Conservation (phyloP, 2,113 vertebrate species). For the Oxyruncus cristatus region DNA sequence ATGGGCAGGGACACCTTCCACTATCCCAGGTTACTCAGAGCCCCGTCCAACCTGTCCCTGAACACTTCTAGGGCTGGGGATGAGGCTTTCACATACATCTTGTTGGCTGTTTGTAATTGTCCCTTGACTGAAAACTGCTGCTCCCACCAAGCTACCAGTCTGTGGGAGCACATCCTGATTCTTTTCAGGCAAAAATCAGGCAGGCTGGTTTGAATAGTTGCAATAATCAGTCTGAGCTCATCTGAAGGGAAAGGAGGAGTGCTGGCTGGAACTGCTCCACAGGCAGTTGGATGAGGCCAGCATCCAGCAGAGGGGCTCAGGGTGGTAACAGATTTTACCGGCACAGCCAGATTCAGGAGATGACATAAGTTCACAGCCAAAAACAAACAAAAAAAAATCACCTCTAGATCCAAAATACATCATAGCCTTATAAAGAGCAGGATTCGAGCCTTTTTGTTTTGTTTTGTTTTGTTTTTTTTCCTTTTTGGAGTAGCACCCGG, state of each 20-base stretch:
- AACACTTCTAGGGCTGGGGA: background rate
- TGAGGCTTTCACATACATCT: background rate
- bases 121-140: background rate
- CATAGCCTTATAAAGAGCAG: background rate
- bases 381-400: background rate
- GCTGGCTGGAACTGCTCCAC: background rate
- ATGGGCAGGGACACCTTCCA: background rate
- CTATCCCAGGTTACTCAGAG: background rate
- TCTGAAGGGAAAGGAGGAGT: slow-evolving; percentile 10
- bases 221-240: background rate
- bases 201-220: background rate
- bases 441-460: background rate
- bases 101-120: background rate
- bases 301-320: slow-evolving; percentile 10
- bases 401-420: background rate
- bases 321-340: slow-evolving; percentile 13
- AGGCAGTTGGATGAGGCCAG: background rate
- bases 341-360: slow-evolving; percentile 1
- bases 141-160: background rate
- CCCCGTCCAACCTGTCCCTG: background rate
- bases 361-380: background rate
- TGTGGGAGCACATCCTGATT: background rate
- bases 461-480: too few species aligned
- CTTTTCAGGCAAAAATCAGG: background rate
- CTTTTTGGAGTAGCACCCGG: background rate